phyloP scores from a whole-genome alignment of 1,140 invertebrate species.

The Anastrepha ludens region DNA sequence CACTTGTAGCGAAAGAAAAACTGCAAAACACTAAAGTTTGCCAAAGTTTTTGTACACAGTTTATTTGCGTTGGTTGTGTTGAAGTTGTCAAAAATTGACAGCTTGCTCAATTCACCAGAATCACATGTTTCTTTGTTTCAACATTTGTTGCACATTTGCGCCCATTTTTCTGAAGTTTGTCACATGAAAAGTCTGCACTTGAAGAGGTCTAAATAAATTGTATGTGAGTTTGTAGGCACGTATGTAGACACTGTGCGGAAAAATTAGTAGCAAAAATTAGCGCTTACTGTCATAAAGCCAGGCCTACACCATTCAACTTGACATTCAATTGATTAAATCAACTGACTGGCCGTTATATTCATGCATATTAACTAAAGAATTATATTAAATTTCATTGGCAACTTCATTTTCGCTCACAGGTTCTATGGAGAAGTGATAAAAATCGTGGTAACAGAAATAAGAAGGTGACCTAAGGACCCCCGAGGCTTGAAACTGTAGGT shows the following conservation, averaged over 20 bases:
- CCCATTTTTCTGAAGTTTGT: constrained; percentile 16
- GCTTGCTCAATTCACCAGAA: neutral
- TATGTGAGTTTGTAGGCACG: neutral
- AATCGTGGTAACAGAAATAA: too few relatives aligned
- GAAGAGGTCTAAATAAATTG: constrained; percentile 36
- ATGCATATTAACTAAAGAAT: too few relatives aligned
- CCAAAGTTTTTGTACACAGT: constrained; percentile 4
- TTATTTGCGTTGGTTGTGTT: constrained; percentile 1
- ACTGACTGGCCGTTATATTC: too few relatives aligned
- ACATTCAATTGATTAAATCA: too few relatives aligned
- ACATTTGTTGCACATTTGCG: constrained; percentile 43
- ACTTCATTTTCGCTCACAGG: too few relatives aligned
- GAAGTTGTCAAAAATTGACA: constrained; percentile 43
- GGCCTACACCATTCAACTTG: too few relatives aligned
- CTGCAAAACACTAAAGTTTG: constrained; percentile 19
- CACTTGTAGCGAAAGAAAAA: neutral
- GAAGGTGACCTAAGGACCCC: too few relatives aligned
- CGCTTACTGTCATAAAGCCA: too few relatives aligned
- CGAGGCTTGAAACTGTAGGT: too few relatives aligned
- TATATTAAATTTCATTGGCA: too few relatives aligned
- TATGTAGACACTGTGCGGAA: neutral
- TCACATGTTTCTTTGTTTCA: constrained; percentile 35
- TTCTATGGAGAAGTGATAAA: too few relatives aligned
- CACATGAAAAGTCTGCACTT: constrained; percentile 23
- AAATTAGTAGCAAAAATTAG: neutral